Base-by-base conservation (phyloP, 1,140 invertebrate species). In the Orchesella cincta region DNA sequence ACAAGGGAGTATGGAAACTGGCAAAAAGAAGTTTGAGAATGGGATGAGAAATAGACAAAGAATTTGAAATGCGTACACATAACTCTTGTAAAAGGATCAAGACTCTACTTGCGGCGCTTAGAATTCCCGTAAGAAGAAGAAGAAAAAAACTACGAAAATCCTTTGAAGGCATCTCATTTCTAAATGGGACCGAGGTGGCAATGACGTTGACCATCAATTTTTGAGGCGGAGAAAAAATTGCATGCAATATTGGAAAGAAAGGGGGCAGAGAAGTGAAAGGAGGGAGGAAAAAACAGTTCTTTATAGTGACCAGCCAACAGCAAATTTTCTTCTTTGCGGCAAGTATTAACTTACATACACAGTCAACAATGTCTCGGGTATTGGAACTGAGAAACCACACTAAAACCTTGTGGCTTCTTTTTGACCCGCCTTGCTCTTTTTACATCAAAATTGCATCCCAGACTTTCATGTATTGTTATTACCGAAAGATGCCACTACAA, bases 131-230 rank as follows among this genome's bases (percentile, higher is more conserved):
- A n/a, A n/a, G n/a, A n/a, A n/a, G n/a, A n/a, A n/a, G n/a, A 5
- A 26, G 54, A 57, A 57, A 57, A 46, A 18, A 5, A 46, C 39
- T 46, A 46, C 39, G 5, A n/a, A 46, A 57, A 57, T 57, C 54
- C 54, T 57, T 57, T 57, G 54, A 57, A 57, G 23, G 23, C 54
- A 57, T 57, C 23, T 12, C 14, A 16, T 57, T n/a, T 57, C 34
- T 74, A 70, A 74, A 12, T 70, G 62, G 28, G 72, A 33, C 33
- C 52, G 67, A 78, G 70, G 74, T 76, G 75, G 72, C 35, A 74
- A 74, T 80, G 79, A 78, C 77, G 76, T 78, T 80, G 75, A 78
- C 76, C 79, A 80, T 80, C 79, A 78, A 78, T 80, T 80, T 76
- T 51, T 57, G 5, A 31, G 73, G 71, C 31, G 28, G n/a, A 70